Percentiles rank a stretch among this genome's conserved stretches.
phyloP scores from a whole-genome alignment of 2,888 invertebrate genomes.

The Spilarctia lutea region DNA sequence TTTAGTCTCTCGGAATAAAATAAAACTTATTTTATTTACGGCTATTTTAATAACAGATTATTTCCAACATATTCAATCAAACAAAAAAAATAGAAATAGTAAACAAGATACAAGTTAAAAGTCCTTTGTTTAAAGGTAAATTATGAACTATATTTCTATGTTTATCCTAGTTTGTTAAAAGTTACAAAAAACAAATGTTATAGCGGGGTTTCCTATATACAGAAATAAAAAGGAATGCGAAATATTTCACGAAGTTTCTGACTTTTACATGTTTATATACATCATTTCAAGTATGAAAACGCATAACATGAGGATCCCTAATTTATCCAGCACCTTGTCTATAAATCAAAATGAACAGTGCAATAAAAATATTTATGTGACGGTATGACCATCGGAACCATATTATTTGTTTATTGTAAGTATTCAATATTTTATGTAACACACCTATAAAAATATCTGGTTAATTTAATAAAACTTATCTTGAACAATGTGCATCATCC shows the following conservation, averaged over 20 bases:
- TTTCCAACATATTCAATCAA: neutral
- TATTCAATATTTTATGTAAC: constrained; percentile 33
- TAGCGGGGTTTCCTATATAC: no score
- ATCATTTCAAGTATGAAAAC: neutral
- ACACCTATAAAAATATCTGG: constrained; percentile 38
- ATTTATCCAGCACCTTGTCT: constrained; percentile 54
- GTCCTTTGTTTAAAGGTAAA: neutral
- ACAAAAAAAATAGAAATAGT: neutral
- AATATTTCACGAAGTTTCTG: neutral
- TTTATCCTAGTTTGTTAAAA: neutral
- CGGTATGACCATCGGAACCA: constrained; percentile 35
- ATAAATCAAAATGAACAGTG: constrained; percentile 63
- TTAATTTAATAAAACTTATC: neutral
- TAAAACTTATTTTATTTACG: neutral
- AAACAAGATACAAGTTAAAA: neutral
- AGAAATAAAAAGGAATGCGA: no score
- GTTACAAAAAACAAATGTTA: no score
- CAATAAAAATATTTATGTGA: constrained; percentile 60
- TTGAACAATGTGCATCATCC: neutral
- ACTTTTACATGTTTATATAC: neutral
- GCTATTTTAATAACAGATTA: neutral
- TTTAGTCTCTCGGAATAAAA: neutral
- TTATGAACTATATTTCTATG: neutral
- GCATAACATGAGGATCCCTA: constrained; percentile 47
- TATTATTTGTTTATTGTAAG: constrained; percentile 41